Evolutionary conservation across 2,113 vertebrate genomes (phyloP), one percentile per base, ranked within the genome.

Genomic region (Stigmatopora nigra): DNA sequence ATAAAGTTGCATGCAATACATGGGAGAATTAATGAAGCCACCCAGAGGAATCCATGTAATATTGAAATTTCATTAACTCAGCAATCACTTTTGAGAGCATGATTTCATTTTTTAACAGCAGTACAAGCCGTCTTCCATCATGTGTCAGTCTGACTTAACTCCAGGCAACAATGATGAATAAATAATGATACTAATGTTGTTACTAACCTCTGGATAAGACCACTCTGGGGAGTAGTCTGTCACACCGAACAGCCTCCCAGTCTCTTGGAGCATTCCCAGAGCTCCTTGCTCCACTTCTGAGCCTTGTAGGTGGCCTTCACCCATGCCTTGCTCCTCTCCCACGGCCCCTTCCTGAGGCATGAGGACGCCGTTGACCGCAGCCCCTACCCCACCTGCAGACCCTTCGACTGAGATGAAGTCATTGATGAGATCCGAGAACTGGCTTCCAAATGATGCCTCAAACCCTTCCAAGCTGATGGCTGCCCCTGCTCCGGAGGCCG

Each of bases 181-280:
- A 84, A 72, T 83, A 79, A 86, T 75, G 60, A 67, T 76, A 82
- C 76, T 59, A 75, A 68, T 63, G 61, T 49, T 64, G 68, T 75
- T 59, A 79, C 95, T 94, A 78, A 97, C 96, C 94, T 98, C 96
- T 12, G 96, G 95, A 85, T 98, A 98, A 60, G 96, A 98, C 96
- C 96, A 99, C 84, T 99, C 96, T 1, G 95, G 96, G 53, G 96
- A 99, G 82, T 99, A 99, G 89, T 99, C 96, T 17, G 96, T 99
- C 89, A 98, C 95, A 88, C 94, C 92, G 90, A 98, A 98, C 85
- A 99, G 87, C 79, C 95, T 94, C 73, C 94, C 95, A 0, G 92
- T 92, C 84, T 93, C 94, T 89, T 95, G 95, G 46, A 98, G 92
- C 86, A 98, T 76, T 61, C 93, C 94, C 88, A 98, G 89, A 63